These are phyloP conservation scores for Chrysina gloriosa DNA, from an alignment of 2,888 invertebrate genomes.

Conservation along the genomic window DNA sequence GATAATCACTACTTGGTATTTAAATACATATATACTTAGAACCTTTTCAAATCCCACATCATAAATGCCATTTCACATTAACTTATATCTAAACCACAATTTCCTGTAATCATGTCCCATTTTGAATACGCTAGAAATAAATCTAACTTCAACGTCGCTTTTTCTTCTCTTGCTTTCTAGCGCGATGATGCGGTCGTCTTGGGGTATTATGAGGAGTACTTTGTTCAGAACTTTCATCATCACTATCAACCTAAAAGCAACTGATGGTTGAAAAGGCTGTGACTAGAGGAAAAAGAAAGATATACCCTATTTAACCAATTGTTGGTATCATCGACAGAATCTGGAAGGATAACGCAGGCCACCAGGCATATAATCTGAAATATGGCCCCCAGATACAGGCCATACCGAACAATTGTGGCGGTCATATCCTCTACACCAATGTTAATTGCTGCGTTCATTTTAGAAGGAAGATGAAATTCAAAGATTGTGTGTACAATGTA, in stretches of 20 bases:
- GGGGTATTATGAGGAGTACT: constrained; percentile 79
- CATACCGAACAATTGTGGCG: constrained; percentile 80
- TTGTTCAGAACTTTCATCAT: constrained; percentile 80
- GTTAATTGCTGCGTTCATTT: constrained; percentile 64
- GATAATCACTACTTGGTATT: no score
- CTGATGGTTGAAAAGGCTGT: background rate
- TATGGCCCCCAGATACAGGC: constrained; percentile 86
- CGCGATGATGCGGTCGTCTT: constrained; percentile 71
- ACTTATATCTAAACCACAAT: background rate
- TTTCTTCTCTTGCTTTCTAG: constrained; percentile 78
- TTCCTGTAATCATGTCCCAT: background rate
- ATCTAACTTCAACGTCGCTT: constrained; percentile 70
- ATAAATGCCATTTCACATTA: background rate
- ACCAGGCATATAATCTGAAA: constrained; percentile 87
- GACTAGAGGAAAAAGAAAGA: background rate
- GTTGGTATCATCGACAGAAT: constrained; percentile 67
- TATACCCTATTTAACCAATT: constrained; percentile 67
- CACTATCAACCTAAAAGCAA: constrained; percentile 70
- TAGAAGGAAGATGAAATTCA: no score
- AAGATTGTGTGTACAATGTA: no score
- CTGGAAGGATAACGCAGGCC: constrained; percentile 83
- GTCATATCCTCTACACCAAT: constrained; percentile 77
- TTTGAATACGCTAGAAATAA: background rate
- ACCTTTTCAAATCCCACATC: no score
- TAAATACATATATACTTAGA: background rate